These are phyloP conservation scores for Callochromis pleurospilus DNA, from an alignment of 2,113 vertebrate genomes.

Conservation along the genomic window DNA sequence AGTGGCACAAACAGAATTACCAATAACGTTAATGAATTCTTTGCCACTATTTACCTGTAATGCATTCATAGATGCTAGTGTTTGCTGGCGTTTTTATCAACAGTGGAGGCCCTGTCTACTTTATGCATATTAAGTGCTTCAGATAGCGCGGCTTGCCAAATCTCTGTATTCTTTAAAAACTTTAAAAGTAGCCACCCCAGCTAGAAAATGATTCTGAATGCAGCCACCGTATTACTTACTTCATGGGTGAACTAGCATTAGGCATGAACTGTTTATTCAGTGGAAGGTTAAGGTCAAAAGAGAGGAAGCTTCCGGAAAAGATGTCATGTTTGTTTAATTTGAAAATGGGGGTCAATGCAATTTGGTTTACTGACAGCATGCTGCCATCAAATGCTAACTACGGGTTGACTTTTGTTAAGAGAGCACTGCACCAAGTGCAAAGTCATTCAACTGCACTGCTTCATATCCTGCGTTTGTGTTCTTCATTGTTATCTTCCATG, in stretches of 20 bases:
- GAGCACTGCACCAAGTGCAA: background rate
- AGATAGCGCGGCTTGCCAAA: background rate
- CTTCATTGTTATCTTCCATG: background rate
- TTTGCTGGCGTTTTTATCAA: constrained; percentile 23
- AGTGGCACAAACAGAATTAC: constrained; percentile 16
- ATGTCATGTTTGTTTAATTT: background rate
- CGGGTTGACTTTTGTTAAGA: background rate
- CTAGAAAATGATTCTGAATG: background rate
- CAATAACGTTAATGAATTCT: constrained; percentile 40
- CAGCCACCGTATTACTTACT: background rate
- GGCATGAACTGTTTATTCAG: background rate
- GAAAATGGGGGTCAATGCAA: background rate
- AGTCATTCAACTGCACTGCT: constrained; percentile 13
- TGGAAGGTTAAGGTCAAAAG: background rate
- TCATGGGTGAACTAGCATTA: background rate
- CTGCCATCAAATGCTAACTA: background rate
- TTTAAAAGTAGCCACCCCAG: background rate
- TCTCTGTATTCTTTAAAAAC: background rate
- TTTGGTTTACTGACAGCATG: background rate
- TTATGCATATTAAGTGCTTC: constrained; percentile 32
- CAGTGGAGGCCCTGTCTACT: constrained; percentile 13
- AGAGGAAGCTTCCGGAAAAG: background rate
- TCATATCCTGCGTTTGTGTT: background rate
- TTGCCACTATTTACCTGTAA: constrained; percentile 21
- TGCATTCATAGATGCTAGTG: constrained; percentile 20